Conservation (phyloP, 1,140 invertebrate genomes). For the Acyrthosiphon pisum region DNA sequence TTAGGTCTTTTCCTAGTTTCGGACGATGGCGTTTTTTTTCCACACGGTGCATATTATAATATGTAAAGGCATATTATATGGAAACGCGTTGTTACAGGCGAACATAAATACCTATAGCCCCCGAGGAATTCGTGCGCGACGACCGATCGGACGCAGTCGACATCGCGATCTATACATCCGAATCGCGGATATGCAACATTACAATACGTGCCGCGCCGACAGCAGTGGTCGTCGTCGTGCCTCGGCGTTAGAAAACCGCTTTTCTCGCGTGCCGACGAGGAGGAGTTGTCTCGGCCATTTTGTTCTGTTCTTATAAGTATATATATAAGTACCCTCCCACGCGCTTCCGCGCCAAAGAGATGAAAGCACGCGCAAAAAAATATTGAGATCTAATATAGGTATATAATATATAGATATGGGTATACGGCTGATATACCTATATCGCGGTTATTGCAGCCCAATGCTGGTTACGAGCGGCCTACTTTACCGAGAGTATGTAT, state of each 20-base stretch:
- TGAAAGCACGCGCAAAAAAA: neutral
- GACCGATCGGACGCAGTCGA: neutral
- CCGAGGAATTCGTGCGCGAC: slow-evolving; percentile 31
- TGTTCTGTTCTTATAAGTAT: neutral
- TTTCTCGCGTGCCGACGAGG: slow-evolving; percentile 1
- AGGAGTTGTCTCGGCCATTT: slow-evolving; percentile 35
- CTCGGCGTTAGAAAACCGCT: neutral
- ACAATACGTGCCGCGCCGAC: neutral
- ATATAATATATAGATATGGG: neutral
- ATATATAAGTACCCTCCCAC: neutral
- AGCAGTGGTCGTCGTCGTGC: neutral
- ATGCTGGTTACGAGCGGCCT: too few relatives aligned
- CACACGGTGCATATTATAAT: too few relatives aligned
- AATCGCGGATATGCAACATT: neutral
- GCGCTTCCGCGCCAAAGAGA: neutral
- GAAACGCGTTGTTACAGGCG: too few relatives aligned
- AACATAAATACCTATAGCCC: neutral
- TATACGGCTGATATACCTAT: neutral
- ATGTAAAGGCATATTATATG: neutral
- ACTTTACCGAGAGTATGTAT: too few relatives aligned
- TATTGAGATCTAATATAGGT: neutral
- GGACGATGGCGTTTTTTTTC: too few relatives aligned
- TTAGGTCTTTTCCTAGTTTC: too few relatives aligned
- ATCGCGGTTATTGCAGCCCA: neutral
- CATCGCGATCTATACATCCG: neutral